Conservation (phyloP, 2,888 invertebrate genomes). For the Acanthococcus lagerstroemiae region DNA sequence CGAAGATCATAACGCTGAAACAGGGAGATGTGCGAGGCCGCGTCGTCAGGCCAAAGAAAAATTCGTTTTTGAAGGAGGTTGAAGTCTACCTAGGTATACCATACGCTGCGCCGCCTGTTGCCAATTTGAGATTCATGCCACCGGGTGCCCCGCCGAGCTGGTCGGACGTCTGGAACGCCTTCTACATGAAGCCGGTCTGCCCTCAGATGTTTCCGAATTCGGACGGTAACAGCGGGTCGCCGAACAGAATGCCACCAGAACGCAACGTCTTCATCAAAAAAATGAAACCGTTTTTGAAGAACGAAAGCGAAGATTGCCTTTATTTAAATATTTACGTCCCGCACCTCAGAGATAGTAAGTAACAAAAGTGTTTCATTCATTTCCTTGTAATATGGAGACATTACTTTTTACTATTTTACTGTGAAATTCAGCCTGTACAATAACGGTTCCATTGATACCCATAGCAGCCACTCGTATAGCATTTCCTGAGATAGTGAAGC, state of each 20-base stretch:
- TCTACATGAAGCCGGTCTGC: constrained; percentile 70
- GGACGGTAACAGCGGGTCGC: constrained; percentile 64
- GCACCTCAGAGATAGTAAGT: constrained; percentile 32
- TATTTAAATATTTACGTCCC: constrained; percentile 52
- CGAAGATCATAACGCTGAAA: constrained; percentile 19
- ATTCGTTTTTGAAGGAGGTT: constrained; percentile 33
- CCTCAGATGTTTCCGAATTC: constrained; percentile 80
- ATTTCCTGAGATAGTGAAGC: no score
- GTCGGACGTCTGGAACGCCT: constrained; percentile 43
- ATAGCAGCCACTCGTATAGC: no score
- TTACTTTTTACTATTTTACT: no score
- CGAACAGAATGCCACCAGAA: constrained; percentile 35
- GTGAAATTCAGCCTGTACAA: no score
- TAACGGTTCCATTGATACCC: no score
- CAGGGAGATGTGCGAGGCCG: constrained; percentile 23
- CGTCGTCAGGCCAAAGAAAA: constrained; percentile 9
- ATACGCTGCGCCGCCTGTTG: constrained; percentile 69
- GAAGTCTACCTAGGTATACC: constrained; percentile 50
- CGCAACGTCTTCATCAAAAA: constrained; percentile 41
- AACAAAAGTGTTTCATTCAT: not conserved
- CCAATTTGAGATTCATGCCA: constrained; percentile 67
- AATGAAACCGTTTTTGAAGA: constrained; percentile 43
- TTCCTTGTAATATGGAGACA: no score
- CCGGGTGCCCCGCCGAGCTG: constrained; percentile 75
- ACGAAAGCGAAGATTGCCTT: constrained; percentile 52